Percentiles rank a stretch among this genome's conserved stretches.
phyloP scores from a whole-genome alignment of 53 echinoderm and acorn worm genomes.

The Henricia sp. region DNA sequence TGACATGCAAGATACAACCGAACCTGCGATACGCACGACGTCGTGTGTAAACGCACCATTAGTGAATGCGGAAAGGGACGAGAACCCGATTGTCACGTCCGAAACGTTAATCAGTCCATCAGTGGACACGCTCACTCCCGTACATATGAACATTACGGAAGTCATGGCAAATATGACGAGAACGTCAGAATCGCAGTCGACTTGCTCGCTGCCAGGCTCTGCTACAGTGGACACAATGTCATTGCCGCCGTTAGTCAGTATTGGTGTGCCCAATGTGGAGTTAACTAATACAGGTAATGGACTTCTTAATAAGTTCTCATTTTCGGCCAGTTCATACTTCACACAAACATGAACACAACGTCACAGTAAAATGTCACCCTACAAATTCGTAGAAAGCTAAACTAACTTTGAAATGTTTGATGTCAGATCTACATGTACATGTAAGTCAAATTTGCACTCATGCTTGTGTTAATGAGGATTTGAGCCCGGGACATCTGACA shows the following conservation, averaged over 20 bases:
- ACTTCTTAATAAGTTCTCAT: neutral
- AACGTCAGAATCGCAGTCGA: neutral
- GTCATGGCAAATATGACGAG: slow-evolving; percentile 34
- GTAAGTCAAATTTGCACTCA: no score
- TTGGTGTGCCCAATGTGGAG: slow-evolving; percentile 81
- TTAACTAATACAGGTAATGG: slow-evolving; percentile 71
- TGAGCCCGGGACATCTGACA: no score
- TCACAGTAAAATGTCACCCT: no score
- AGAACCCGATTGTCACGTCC: neutral
- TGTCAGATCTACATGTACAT: no score
- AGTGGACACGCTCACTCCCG: neutral
- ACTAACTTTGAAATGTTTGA: no score
- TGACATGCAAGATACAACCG: neutral
- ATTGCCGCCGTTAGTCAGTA: slow-evolving; percentile 58
- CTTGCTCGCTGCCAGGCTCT: slow-evolving; percentile 25
- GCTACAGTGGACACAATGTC: slow-evolving; percentile 42
- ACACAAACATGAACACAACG: no score
- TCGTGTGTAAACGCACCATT: neutral
- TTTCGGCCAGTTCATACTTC: slow-evolving; percentile 59
- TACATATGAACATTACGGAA: slow-evolving; percentile 6
- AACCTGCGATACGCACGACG: no score
- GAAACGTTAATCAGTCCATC: slow-evolving; percentile 21
- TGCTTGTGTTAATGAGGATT: no score
- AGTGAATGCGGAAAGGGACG: neutral
- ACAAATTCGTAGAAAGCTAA: no score